Base-by-base conservation (phyloP, 2,888 invertebrate genomes). In the Oscheius myriophilus region DNA sequence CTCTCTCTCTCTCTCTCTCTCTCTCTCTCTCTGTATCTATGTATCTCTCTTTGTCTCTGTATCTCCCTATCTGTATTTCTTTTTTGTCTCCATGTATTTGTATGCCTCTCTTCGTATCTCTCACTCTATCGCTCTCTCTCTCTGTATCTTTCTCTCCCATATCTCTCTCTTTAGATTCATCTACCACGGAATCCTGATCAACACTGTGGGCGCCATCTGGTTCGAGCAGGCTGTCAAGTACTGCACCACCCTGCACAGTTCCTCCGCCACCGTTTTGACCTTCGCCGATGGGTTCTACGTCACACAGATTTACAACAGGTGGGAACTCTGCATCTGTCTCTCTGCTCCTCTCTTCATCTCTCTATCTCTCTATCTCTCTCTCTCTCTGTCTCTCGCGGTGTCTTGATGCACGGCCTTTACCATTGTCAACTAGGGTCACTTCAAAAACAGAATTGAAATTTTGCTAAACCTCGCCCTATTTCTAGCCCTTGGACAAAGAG, bases 201-300 rank as follows among this genome's bases (percentile, higher is more conserved):
- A 62, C 23, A 63, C 54, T 1, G 69, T 67, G 0, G 51, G 65
- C 7, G 43, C 33, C 16, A 71, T 66, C 1, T 6, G 23, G 6
- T 76, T 70, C 54, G 72, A 76, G 54, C 59, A 70, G 21, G 54
- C 70, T 49, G 74, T 76, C 0, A 14, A 55, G 11, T 18, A 67
- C 23, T 72, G 71, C 58, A 39, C 67, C 64, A 42, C 67, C 25
- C 64, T 68, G 4, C 12, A 67, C 63, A 70, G 68, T 2, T 45
- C 65, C 7, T 39, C 61, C 12, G 57, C 58, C 23, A 76, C 78
- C 1, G 62, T 74, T 9, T 69, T 79, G 53, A 73, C 65, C 14
- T 80, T 80, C 51, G 76, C 79, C 1, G 67, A 78, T 23, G 80
- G 74, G 1, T 80, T 82, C 72, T 82, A 79, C 49, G 78, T 82